Evolutionary conservation across 2,888 invertebrate species (phyloP).

Genomic region (Auanema freiburgensis): DNA sequence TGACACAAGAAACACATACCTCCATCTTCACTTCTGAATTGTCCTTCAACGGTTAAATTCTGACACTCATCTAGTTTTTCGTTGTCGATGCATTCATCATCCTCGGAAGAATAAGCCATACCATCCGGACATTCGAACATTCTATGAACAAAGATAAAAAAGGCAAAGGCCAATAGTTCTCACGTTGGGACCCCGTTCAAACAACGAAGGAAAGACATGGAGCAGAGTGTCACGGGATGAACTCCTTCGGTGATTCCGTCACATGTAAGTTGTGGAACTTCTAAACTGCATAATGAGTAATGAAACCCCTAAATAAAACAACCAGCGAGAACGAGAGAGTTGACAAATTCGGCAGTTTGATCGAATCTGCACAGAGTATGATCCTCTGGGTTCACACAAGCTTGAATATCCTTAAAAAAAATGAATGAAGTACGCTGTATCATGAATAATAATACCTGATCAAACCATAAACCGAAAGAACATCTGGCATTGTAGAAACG

Average conservation of each 20-base stretch:
- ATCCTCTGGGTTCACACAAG: too few species aligned
- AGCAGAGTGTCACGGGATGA: slow-evolving; percentile 10
- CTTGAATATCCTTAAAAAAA: too few species aligned
- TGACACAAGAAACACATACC: neutral
- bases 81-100: neutral
- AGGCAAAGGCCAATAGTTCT: too few species aligned
- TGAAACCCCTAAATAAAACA: too few species aligned
- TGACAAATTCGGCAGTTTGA: too few species aligned
- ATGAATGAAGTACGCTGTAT: too few species aligned
- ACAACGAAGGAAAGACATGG: slow-evolving; percentile 6
- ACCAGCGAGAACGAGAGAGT: too few species aligned
- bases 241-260: slow-evolving; percentile 9
- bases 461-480: slow-evolving; percentile 15
- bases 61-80: neutral
- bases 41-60: neutral
- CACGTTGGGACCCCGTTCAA: slow-evolving; percentile 1
- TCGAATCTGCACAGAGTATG: too few species aligned
- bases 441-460: slow-evolving; percentile 3
- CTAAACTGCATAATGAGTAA: too few species aligned
- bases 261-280: neutral
- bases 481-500: neutral
- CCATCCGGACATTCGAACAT: slow-evolving; percentile 14
- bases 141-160: too few species aligned
- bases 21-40: neutral
- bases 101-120: neutral